A percentile compares a stretch with the other conserved stretches of the same genome.
These are phyloP conservation scores for Caloenas nicobarica DNA, from an alignment of 2,113 vertebrate species.

Conservation along the genomic window DNA sequence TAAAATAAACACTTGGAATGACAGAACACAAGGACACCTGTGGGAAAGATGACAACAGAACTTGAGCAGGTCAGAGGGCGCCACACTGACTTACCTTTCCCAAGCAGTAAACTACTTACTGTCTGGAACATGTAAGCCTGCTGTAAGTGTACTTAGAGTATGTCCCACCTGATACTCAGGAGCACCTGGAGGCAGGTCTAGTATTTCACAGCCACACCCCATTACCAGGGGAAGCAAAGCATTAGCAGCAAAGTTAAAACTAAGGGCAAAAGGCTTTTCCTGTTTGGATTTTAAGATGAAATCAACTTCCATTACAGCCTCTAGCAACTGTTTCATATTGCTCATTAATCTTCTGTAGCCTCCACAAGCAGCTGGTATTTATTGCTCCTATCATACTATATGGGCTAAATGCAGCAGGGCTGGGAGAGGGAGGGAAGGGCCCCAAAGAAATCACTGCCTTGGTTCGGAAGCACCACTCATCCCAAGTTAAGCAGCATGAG, in stretches of 20 bases:
- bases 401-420: neutral
- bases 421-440: neutral
- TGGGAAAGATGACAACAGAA: neutral
- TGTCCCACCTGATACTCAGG: neutral
- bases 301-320: neutral
- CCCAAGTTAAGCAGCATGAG: neutral
- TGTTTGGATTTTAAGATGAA: neutral
- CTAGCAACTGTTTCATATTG: neutral
- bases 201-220: neutral
- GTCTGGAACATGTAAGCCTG: neutral
- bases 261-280: neutral
- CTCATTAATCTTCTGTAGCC: neutral
- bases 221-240: neutral
- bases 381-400: neutral
- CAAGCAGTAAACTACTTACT: neutral
- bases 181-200: neutral
- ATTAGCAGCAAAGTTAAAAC: neutral
- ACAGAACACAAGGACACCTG: neutral
- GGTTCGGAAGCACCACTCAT: neutral
- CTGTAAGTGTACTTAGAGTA: neutral
- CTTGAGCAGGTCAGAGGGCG: accelerated
- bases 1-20: neutral
- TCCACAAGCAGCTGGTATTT: neutral
- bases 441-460: neutral
- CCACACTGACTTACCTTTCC: neutral